Conservation (phyloP, 1,140 invertebrate species). For the Muscidifurax raptorellus region DNA sequence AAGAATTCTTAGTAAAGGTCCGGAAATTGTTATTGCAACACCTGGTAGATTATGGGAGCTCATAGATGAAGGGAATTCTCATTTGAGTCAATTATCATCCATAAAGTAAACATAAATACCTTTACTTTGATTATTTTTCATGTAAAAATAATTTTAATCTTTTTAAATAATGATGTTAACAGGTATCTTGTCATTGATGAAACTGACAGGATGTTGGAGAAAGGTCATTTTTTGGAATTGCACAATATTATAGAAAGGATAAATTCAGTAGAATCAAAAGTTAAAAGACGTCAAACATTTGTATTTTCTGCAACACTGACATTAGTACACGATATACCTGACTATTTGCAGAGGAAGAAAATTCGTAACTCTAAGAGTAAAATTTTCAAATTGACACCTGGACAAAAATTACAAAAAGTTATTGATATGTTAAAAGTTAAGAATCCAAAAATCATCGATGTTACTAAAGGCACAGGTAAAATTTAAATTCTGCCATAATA, state of each 20-base stretch:
- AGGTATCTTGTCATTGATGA: constrained; percentile 97
- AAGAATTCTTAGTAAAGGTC: constrained; percentile 86
- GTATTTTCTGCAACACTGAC: constrained; percentile 99
- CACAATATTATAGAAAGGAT: constrained; percentile 87
- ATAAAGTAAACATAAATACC: constrained; percentile 77
- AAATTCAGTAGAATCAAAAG: constrained; percentile 81
- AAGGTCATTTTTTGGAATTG: constrained; percentile 96
- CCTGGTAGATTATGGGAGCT: constrained; percentile 97
- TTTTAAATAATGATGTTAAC: constrained; percentile 55
- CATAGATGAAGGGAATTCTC: constrained; percentile 84
- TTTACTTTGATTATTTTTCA: constrained; percentile 12
- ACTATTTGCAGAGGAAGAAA: constrained; percentile 84
- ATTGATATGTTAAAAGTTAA: constrained; percentile 87
- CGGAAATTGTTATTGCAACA: constrained; percentile 96
- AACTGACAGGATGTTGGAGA: constrained; percentile 98
- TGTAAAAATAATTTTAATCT: constrained; percentile 36
- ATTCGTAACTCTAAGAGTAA: constrained; percentile 74
- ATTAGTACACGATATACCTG: constrained; percentile 88
- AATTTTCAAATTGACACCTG: constrained; percentile 81
- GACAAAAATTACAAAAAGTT: constrained; percentile 84
- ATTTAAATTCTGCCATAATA: constrained; percentile 35
- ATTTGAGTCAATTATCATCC: constrained; percentile 82
- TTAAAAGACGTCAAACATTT: constrained; percentile 89
- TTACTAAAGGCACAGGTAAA: constrained; percentile 84
- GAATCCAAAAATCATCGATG: constrained; percentile 94